phyloP scores from a whole-genome alignment of 2,797 vertebrate genomes.

The Clamator glandarius region DNA sequence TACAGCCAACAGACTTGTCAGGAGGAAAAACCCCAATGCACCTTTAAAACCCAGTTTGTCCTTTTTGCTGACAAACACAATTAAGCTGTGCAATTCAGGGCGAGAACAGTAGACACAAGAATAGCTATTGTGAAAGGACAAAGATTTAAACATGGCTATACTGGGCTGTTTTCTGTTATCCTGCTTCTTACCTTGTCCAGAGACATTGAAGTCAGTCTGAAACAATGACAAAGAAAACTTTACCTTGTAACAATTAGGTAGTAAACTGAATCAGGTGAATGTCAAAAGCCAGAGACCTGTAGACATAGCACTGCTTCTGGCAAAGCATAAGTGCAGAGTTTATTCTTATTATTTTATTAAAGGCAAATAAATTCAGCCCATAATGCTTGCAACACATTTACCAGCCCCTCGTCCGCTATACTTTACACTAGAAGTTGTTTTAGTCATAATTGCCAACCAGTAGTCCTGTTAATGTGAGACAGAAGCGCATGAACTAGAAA shows the following conservation, averaged over 20 bases:
- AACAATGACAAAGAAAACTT: not conserved
- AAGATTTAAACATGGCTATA: not conserved
- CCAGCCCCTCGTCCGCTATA: not conserved
- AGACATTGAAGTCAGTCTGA: not conserved
- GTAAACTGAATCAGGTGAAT: not conserved
- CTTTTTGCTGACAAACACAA: slow-evolving; percentile 8
- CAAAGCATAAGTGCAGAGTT: not conserved
- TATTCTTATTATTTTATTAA: not conserved
- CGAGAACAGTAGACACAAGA: not conserved
- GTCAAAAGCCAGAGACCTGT: not conserved
- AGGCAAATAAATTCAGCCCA: not conserved
- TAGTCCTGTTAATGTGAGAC: not conserved
- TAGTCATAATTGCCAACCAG: not conserved
- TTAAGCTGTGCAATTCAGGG: not conserved
- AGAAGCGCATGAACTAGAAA: slow-evolving; percentile 15
- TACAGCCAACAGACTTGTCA: not conserved
- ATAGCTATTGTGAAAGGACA: not conserved
- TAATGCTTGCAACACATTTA: not conserved
- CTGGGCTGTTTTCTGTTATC: not conserved
- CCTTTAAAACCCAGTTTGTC: not conserved
- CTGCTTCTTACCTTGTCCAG: not conserved
- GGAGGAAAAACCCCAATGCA: not conserved
- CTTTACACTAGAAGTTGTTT: not conserved
- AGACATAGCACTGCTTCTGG: not conserved
- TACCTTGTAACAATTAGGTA: not conserved